Percentiles rank a stretch among this genome's conserved stretches.
Conservation (phyloP, 2,113 vertebrate genomes). For the Phaetusa simplex region DNA sequence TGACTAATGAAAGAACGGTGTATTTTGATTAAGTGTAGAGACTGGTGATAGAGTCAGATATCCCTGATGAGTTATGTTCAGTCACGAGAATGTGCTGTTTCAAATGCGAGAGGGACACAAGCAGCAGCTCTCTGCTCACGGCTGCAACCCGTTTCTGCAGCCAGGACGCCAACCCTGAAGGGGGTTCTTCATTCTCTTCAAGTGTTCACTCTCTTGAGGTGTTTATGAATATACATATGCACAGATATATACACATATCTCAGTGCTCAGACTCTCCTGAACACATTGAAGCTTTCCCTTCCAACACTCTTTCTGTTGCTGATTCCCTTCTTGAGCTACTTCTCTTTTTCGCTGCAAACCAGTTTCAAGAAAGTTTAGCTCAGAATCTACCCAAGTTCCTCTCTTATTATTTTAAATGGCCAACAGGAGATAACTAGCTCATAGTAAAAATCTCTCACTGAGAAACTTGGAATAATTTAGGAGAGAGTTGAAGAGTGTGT, state of each 20-base stretch:
- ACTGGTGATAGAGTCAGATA: not conserved
- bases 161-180: not conserved
- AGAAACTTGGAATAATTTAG: not conserved
- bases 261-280: not conserved
- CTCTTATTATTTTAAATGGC: not conserved
- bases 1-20: not conserved
- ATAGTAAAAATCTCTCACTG: not conserved
- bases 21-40: not conserved
- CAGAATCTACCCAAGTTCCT: not conserved
- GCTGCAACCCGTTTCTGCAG: not conserved
- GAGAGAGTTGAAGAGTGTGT: not conserved
- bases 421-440: not conserved
- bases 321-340: not conserved
- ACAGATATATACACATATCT: not conserved
- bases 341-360: not conserved
- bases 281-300: not conserved
- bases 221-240: not conserved
- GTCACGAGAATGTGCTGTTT: not conserved
- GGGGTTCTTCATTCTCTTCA: not conserved
- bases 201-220: not conserved
- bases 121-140: not conserved
- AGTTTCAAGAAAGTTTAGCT: not conserved
- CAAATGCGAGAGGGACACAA: not conserved
- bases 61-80: not conserved
- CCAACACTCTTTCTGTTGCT: not conserved